Base-by-base conservation (phyloP, 92 coral and sea anemone species). In the Epizoanthus fatuus region DNA sequence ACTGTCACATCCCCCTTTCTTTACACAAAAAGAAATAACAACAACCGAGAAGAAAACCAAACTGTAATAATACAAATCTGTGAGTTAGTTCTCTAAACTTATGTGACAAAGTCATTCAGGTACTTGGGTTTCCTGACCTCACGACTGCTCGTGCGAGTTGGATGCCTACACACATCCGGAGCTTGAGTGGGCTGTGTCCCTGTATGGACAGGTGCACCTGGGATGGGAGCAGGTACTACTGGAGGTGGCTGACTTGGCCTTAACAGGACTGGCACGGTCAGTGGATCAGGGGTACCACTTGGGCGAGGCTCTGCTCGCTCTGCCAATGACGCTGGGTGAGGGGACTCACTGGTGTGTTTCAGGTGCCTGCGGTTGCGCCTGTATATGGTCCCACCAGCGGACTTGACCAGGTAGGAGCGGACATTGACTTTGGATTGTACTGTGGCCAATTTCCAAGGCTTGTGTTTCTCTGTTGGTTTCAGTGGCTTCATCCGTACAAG, bases 401-500 rank as follows among this genome's bases (percentile, higher is more conserved):
- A 14, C 25, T 44, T 69, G 54, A 69, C 56, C 29, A 69, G 74
- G 74, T 40, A 42, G 74, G 74, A 69, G 74, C 54, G 56, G 74
- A 69, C 56, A 4, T 39, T 42, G 35, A 44, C 74, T 69, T 69
- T 69, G 74, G 55, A 69, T 69, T 69, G 74, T 35, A 69, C 74
- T 69, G 29, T 42, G 74, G 74, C 56, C 54, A 69, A 40, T 69
- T 66, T 42, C 74, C 29, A 69, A 44, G 55, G 38, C n/a, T 69
- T 69, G 49, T 69, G 74, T 32, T 69, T 35, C 44, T 35, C 55
- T 44, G 74, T 69, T 69, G 74, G 74, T 69, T 69, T 69, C 74
- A 40, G 74, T 39, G 32, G 74, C 55, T 69, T 16, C 74, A 69
- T 42, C 13, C 14, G 74, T 69, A 42, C 56, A 7, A 69, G 29